Conservation (phyloP, 2,797 vertebrate species). For the Pangasius krempfi region DNA sequence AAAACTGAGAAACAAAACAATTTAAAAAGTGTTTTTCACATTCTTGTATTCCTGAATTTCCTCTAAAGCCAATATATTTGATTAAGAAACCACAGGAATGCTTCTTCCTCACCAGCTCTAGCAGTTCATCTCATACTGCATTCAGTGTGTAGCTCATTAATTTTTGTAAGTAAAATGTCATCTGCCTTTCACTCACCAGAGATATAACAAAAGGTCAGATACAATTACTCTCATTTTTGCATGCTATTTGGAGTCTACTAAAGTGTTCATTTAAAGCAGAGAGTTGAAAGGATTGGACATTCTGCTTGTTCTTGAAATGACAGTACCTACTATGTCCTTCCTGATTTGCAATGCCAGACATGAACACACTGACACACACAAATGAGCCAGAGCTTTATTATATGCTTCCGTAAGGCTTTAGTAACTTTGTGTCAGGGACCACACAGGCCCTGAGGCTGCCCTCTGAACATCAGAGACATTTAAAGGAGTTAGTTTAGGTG, state of each 20-base stretch:
- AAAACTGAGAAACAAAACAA: constrained; percentile 5
- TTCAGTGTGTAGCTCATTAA: constrained; percentile 50
- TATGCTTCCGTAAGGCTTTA: constrained; percentile 9
- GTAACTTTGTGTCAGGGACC: constrained; percentile 17
- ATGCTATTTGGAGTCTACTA: constrained; percentile 51
- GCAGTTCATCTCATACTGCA: constrained; percentile 21
- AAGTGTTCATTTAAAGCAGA: constrained; percentile 54
- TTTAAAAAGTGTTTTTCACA: background rate
- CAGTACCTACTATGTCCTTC: constrained; percentile 30
- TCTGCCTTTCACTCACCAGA: constrained; percentile 50
- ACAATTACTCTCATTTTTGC: constrained; percentile 60
- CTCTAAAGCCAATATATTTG: constrained; percentile 43
- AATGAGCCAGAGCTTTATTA: constrained; percentile 26
- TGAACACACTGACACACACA: constrained; percentile 26
- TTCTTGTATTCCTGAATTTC: constrained; percentile 41
- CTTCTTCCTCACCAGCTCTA: constrained; percentile 21
- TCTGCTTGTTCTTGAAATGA: constrained; percentile 48
- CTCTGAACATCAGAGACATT: constrained; percentile 26
- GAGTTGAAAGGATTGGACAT: constrained; percentile 17
- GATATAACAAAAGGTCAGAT: constrained; percentile 54
- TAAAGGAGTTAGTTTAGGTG: constrained; percentile 18
- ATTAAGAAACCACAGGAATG: constrained; percentile 31
- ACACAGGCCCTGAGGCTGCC: constrained; percentile 6
- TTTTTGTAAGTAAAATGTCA: constrained; percentile 59
- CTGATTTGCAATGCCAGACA: constrained; percentile 43